Evolutionary conservation across 2,797 vertebrate genomes (phyloP).

Genomic region (Rhinophrynus dorsalis): DNA sequence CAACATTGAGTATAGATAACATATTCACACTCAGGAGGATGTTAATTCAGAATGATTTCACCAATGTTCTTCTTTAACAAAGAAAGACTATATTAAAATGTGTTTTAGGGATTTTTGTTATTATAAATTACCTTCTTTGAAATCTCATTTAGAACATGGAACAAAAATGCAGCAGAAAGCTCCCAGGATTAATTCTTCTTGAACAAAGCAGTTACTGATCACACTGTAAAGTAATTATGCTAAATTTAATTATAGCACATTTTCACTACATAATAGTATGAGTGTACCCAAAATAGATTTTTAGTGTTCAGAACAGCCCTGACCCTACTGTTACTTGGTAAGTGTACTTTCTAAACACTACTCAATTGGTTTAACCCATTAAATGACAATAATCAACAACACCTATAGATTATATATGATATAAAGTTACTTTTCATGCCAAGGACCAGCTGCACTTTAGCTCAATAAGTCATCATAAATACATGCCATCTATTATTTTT

Average conservation of each 20-base stretch:
- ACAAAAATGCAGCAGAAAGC: conserved; percentile 62
- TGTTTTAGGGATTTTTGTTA: conserved; percentile 66
- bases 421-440: conserved; percentile 5
- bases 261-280: conserved; percentile 57
- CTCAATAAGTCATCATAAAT: conserved; percentile 39
- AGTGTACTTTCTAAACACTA: background rate
- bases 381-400: background rate
- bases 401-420: background rate
- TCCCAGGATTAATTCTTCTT: conserved; percentile 71
- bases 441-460: background rate
- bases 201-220: conserved; percentile 70
- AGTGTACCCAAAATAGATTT: conserved; percentile 56
- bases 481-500: conserved; percentile 31
- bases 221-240: conserved; percentile 73
- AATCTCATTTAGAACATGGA: conserved; percentile 74
- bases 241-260: conserved; percentile 74
- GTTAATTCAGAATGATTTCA: conserved; percentile 59
- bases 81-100: conserved; percentile 63
- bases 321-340: conserved; percentile 3
- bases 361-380: too few relatives aligned
- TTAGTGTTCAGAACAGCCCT: conserved; percentile 18
- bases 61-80: conserved; percentile 56
- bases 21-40: conserved; percentile 30
- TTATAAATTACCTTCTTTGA: conserved; percentile 72
- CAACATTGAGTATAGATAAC: conserved; percentile 50